A percentile compares a stretch with the other conserved stretches of the same genome.
Conservation (phyloP, 2,888 invertebrate species). For the Uropetala carovei region DNA sequence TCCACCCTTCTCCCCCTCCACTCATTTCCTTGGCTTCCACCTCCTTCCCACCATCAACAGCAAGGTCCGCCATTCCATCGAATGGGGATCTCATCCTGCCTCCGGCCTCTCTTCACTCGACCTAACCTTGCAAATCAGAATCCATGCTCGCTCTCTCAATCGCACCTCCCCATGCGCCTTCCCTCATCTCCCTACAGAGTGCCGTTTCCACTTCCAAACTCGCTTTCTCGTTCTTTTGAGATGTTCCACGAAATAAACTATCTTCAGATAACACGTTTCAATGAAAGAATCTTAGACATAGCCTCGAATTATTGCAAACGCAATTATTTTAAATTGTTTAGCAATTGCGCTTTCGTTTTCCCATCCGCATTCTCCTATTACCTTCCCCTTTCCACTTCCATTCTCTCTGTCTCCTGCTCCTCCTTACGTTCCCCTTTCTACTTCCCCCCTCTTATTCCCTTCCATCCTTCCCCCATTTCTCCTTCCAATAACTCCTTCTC, state of each 20-base stretch:
- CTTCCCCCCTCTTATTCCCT: not conserved
- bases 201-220: not conserved
- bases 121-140: constrained; percentile 37
- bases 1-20: not conserved
- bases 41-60: constrained; percentile 47
- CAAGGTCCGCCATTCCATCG: constrained; percentile 34
- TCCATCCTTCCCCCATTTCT: not conserved
- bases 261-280: no score
- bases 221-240: not conserved
- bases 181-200: not conserved
- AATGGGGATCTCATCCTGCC: constrained; percentile 37
- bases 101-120: not conserved
- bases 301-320: no score
- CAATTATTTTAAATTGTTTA: no score
- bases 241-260: no score
- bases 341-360: no score
- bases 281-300: no score
- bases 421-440: no score
- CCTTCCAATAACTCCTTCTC: not conserved
- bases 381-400: no score
- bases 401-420: no score
- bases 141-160: not conserved
- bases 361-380: no score
- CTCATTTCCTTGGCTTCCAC: not conserved
- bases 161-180: not conserved